A percentile compares a stretch with the other conserved stretches of the same genome.
phyloP scores from a whole-genome alignment of 2,797 vertebrate genomes.

The Hafferia zeledoni region DNA sequence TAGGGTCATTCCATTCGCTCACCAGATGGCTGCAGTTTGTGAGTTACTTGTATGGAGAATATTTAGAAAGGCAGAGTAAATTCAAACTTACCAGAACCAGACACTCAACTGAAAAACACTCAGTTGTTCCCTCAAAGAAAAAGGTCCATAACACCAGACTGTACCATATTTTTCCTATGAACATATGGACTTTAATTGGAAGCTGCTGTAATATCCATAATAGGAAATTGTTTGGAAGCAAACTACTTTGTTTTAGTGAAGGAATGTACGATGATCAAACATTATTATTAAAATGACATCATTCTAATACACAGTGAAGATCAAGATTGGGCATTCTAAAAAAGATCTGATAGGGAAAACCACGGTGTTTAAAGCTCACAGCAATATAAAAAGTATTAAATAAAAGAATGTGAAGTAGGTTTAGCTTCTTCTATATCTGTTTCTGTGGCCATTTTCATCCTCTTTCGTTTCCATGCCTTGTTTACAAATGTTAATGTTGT shows the following conservation, averaged over 20 bases:
- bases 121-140: background rate
- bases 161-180: background rate
- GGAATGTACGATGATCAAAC: background rate
- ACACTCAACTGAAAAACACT: background rate
- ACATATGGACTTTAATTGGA: background rate
- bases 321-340: background rate
- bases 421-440: background rate
- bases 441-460: background rate
- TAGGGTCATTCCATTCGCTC: background rate
- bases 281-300: background rate
- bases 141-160: background rate
- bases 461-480: background rate
- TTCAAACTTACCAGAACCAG: background rate
- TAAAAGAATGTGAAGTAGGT: background rate
- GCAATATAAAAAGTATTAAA: background rate
- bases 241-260: background rate
- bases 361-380: background rate
- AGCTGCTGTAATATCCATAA: background rate
- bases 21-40: background rate
- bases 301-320: background rate
- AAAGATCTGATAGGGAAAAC: background rate
- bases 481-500: background rate
- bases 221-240: background rate
- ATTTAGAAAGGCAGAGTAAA: background rate
- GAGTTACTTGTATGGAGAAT: background rate